Conservation (phyloP, 2,113 vertebrate species). For the Cairina moschata region DNA sequence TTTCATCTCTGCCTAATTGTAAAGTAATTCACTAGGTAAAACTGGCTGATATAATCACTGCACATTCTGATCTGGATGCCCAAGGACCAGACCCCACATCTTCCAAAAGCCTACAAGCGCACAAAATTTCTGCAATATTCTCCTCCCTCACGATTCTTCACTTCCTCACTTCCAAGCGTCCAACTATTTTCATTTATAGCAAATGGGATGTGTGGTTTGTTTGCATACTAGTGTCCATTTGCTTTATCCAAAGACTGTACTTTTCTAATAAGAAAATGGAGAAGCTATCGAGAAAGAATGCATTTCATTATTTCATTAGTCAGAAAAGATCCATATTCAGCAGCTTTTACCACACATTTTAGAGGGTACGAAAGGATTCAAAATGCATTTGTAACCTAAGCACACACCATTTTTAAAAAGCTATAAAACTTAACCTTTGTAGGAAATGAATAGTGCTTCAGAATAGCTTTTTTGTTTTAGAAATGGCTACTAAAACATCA, state of each 20-base stretch:
- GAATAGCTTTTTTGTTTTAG: conserved; percentile 8
- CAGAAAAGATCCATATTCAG: not conserved
- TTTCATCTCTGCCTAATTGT: not conserved
- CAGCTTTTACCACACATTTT: not conserved
- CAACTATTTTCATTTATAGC: not conserved
- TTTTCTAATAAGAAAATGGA: not conserved
- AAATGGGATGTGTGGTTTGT: not conserved
- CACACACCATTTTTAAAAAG: not conserved
- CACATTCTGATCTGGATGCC: rapidly evolving
- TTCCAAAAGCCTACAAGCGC: not conserved
- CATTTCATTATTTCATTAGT: not conserved
- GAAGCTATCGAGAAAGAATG: not conserved
- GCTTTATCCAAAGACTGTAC: not conserved
- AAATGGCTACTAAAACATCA: conserved; percentile 30
- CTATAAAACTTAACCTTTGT: conserved; percentile 50
- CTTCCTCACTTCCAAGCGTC: not conserved
- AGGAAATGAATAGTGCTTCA: not conserved
- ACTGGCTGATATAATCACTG: not conserved
- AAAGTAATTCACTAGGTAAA: not conserved
- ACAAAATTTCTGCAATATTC: not conserved
- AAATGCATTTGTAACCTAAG: conserved; percentile 5
- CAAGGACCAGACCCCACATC: not conserved
- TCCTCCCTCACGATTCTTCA: not conserved
- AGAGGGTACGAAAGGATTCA: not conserved
- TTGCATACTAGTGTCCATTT: not conserved